These are phyloP conservation scores for Oplegnathus fasciatus DNA, from an alignment of 2,113 vertebrate genomes.

Conservation along the genomic window DNA sequence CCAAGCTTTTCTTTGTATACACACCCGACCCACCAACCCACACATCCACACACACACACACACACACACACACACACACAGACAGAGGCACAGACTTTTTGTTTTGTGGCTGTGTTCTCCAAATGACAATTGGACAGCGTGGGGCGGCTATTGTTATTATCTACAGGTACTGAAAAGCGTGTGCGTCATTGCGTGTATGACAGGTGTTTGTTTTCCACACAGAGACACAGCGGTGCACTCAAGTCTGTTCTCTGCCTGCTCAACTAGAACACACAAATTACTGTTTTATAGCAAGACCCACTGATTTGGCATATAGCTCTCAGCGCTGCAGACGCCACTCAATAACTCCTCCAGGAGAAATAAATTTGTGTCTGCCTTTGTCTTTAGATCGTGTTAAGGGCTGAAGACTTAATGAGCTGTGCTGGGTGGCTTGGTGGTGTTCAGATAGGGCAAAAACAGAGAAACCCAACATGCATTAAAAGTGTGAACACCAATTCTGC, in stretches of 20 bases:
- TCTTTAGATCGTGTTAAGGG: neutral
- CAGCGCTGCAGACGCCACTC: neutral
- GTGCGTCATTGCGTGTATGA: conserved; percentile 13
- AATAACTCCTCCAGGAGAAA: conserved; percentile 5
- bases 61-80: neutral
- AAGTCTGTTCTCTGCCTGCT: conserved; percentile 10
- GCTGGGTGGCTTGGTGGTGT: neutral
- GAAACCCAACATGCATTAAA: neutral
- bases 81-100: neutral
- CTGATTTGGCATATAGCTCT: conserved; percentile 25
- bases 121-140: conserved; percentile 37
- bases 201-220: conserved; percentile 25
- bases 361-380: conserved; percentile 3
- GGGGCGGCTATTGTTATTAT: conserved; percentile 68
- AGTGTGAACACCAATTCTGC: neutral
- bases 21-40: no score
- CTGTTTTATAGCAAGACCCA: neutral
- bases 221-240: conserved; percentile 7
- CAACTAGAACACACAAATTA: conserved; percentile 28
- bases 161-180: conserved; percentile 46
- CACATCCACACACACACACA: neutral
- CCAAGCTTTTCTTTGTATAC: conserved; percentile 4
- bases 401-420: neutral
- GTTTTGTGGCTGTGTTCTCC: conserved; percentile 24
- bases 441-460: neutral